A percentile compares a stretch with the other conserved stretches of the same genome.
Evolutionary conservation across 2,113 vertebrate genomes (phyloP).

Genomic region (Piliocolobus tephrosceles): DNA sequence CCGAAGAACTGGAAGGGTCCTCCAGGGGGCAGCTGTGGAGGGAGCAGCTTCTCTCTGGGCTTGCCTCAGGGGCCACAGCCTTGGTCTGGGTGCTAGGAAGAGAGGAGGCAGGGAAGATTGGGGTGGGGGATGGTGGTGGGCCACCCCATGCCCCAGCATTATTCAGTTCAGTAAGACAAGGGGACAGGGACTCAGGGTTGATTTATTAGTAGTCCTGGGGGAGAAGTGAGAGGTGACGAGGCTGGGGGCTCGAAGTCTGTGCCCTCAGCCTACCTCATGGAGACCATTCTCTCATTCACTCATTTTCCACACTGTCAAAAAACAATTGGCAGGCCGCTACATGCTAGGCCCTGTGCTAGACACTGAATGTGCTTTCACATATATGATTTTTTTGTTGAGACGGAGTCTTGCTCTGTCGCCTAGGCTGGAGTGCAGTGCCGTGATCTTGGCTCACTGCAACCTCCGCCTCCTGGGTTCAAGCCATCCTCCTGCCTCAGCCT

Average conservation of each 20-base stretch:
- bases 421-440: too few species aligned
- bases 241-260: neutral
- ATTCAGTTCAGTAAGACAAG: neutral
- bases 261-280: neutral
- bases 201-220: neutral
- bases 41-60: slow-evolving; percentile 83
- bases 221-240: neutral
- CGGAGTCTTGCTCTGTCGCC: too few species aligned
- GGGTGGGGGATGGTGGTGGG: neutral
- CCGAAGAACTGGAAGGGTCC: slow-evolving; percentile 74
- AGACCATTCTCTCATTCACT: neutral
- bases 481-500: too few species aligned
- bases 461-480: too few species aligned
- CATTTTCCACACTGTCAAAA: neutral
- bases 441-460: too few species aligned
- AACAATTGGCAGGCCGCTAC: neutral
- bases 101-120: neutral
- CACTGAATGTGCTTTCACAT: neutral
- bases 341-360: neutral
- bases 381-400: neutral
- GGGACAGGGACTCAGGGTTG: neutral
- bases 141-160: neutral
- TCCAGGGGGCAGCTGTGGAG: slow-evolving; percentile 85
- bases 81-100: slow-evolving; percentile 54
- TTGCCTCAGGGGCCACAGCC: slow-evolving; percentile 74